Base-by-base conservation (phyloP, 2,797 vertebrate species). In the Enteromius paludinosus region DNA sequence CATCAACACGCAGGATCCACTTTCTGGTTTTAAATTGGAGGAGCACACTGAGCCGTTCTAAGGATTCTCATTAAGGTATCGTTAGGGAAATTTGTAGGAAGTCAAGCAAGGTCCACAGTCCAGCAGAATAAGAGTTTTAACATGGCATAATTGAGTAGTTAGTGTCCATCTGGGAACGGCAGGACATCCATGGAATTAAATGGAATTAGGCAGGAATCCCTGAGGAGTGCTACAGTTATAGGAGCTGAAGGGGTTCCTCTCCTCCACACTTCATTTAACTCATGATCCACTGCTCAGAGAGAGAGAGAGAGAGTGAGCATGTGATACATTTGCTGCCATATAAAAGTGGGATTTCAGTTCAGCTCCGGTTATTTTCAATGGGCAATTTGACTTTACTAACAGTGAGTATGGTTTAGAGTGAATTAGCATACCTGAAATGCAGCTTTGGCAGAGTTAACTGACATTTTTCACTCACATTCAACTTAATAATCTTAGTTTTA, bases 201-300 rank as follows among this genome's bases (percentile, higher is more conserved):
- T 70, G 78, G 82, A 84, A 85, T 87, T 85, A 87, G 74, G n/a
- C 25, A 82, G 38, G 5, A 71, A 71, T 87, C 82, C 78, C 75
- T 4, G 54, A 65, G 66, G 82, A 71, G 56, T 52, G 18, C 54
- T 71, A 54, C 43, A 77, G 78, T 71, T 84, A 84, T 54, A 81
- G 45, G 45, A 73, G 61, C 69, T 79, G 75, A 73, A 83, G 76
- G 69, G 59, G 35, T 83, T 35, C 62, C 38, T 28, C 77, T 86
- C 75, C 70, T 84, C 33, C 70, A 82, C 86, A 84, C 82, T 86
- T 83, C 84, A 87, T 87, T 87, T 84, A 82, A 76, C 73, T 83
- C 81, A 83, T 83, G 81, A 83, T 78, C 84, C 72, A 81, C 74
- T 76, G 71, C 83, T 86, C 74, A 68, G 33, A 72, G 35, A 25